phyloP scores from a whole-genome alignment of 2,888 invertebrate genomes.

The Lumbricus terrestris region DNA sequence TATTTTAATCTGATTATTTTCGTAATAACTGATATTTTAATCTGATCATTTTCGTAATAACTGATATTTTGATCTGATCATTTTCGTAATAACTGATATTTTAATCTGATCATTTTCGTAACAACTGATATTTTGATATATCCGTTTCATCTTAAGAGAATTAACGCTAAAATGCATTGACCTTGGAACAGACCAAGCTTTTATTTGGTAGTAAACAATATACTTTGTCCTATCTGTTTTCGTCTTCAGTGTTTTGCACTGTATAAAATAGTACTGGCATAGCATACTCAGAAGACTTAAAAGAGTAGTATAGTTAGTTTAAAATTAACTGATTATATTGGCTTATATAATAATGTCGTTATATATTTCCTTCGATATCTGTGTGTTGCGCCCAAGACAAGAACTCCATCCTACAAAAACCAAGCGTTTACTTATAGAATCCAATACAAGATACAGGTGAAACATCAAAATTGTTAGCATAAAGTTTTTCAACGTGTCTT shows the following conservation, averaged over 20 bases:
- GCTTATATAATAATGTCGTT: slow-evolving; percentile 27
- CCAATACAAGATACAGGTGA: neutral
- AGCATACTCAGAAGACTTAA: neutral
- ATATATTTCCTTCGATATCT: slow-evolving; percentile 28
- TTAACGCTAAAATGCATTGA: no score
- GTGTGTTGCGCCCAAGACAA: slow-evolving; percentile 26
- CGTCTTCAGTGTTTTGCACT: neutral
- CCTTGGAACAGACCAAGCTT: no score
- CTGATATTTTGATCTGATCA: no score
- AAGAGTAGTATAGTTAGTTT: neutral
- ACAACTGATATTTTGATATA: no score
- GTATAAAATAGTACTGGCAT: neutral
- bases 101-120: no score
- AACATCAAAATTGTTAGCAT: neutral
- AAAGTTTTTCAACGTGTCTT: neutral
- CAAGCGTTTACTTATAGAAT: neutral
- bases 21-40: no score
- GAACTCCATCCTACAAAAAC: slow-evolving; percentile 25
- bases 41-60: no score
- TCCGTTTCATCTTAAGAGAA: no score
- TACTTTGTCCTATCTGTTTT: no score
- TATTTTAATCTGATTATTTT: no score
- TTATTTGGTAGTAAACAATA: no score
- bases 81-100: no score
- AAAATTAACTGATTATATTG: slow-evolving; percentile 13